phyloP scores from a whole-genome alignment of 2,888 invertebrate genomes.

The Chamaedrilus cognettii region DNA sequence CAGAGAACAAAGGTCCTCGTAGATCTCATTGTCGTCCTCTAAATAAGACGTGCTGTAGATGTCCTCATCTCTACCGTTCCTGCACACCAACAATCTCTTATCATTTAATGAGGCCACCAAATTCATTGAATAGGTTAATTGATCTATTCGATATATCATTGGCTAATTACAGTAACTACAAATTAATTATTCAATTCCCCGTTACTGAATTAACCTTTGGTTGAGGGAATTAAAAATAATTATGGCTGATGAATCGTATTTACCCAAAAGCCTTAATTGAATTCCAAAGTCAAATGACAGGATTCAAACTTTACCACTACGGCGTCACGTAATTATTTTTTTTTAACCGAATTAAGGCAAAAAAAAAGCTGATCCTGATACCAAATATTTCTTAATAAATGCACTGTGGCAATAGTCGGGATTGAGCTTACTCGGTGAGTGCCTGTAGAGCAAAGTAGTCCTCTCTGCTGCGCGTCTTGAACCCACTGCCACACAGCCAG shows the following conservation, averaged over 20 bases:
- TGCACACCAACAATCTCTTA: neutral
- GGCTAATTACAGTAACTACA: neutral
- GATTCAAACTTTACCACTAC: too few relatives aligned
- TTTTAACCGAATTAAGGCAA: too few relatives aligned
- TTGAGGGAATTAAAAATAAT: too few relatives aligned
- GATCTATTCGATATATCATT: neutral
- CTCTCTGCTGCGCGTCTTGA: neutral
- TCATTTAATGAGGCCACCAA: neutral
- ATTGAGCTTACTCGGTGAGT: neutral
- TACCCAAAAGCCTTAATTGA: too few relatives aligned
- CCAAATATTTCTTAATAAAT: too few relatives aligned
- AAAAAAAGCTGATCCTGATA: too few relatives aligned
- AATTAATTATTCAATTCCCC: neutral
- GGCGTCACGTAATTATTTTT: too few relatives aligned
- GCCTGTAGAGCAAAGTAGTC: neutral
- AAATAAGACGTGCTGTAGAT: slow-evolving; percentile 19
- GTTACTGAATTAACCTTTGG: too few relatives aligned
- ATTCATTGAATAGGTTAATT: neutral
- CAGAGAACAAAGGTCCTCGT: slow-evolving; percentile 38
- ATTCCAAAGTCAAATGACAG: too few relatives aligned
- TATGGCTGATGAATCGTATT: too few relatives aligned
- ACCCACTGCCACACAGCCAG: neutral
- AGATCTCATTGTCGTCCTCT: slow-evolving; percentile 34
- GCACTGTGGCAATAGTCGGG: too few relatives aligned
- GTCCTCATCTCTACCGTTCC: slow-evolving; percentile 11